Percentiles rank a stretch among this genome's conserved stretches.
Conservation (phyloP, 2,797 vertebrate species). For the Rhinogobio ventralis region DNA sequence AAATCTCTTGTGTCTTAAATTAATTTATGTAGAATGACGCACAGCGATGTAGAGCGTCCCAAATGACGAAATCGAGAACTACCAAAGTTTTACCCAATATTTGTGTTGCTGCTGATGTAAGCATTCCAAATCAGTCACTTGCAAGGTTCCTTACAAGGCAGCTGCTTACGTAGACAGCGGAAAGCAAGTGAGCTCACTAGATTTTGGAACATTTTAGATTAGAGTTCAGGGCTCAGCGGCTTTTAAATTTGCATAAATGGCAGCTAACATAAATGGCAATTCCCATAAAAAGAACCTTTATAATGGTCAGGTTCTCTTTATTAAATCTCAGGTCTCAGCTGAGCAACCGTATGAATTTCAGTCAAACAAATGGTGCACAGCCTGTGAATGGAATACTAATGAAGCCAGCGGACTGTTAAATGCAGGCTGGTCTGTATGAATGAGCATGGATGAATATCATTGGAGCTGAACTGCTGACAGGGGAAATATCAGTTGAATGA, state of each 20-base stretch:
- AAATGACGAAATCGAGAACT: neutral
- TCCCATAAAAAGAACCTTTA: slow-evolving; percentile 6
- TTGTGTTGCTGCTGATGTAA: neutral
- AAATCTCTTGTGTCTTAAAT: neutral
- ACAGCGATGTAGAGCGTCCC: neutral
- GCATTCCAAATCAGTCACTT: neutral
- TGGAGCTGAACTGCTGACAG: slow-evolving; percentile 39
- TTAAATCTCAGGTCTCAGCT: slow-evolving; percentile 10
- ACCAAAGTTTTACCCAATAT: neutral
- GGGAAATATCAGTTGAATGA: slow-evolving; percentile 32
- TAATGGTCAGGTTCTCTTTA: slow-evolving; percentile 20
- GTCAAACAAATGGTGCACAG: slow-evolving; percentile 25
- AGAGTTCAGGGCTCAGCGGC: too few relatives aligned
- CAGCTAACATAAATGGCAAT: neutral
- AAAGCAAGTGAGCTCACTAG: neutral
- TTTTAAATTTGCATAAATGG: slow-evolving; percentile 15
- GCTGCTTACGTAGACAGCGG: neutral
- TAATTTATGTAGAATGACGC: neutral
- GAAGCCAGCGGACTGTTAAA: slow-evolving; percentile 44
- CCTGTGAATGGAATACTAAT: slow-evolving; percentile 42
- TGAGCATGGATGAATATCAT: slow-evolving; percentile 42
- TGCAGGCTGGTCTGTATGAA: slow-evolving; percentile 36
- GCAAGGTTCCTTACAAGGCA: neutral
- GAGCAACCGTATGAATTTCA: slow-evolving; percentile 28
- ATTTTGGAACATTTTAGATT: neutral